phyloP scores from a whole-genome alignment of 2,113 vertebrate genomes.

The Pelecanus crispus region DNA sequence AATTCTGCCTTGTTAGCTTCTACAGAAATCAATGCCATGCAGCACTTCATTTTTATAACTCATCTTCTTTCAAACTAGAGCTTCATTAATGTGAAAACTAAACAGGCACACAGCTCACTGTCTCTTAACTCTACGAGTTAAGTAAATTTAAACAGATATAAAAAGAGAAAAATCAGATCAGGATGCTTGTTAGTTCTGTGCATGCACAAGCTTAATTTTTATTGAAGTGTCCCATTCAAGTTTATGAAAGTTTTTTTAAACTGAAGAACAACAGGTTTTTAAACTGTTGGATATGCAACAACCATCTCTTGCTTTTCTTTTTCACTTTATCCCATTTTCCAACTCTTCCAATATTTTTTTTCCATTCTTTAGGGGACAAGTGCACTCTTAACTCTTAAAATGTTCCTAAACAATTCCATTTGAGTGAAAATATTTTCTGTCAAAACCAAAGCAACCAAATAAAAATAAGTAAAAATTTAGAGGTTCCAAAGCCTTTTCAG shows the following conservation, averaged over 20 bases:
- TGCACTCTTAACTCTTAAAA: neutral
- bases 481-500: neutral
- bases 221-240: neutral
- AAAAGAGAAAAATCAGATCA: neutral
- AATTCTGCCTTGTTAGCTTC: neutral
- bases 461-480: neutral
- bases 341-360: too few species aligned
- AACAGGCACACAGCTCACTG: neutral
- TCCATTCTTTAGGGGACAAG: too few species aligned
- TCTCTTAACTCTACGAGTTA: neutral
- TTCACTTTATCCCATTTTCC: neutral
- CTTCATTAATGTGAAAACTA: slow-evolving; percentile 35
- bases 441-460: neutral
- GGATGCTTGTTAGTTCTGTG: neutral
- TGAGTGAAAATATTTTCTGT: neutral
- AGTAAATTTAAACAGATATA: slow-evolving; percentile 12
- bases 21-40: slow-evolving; percentile 38
- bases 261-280: neutral
- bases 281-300: neutral
- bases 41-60: slow-evolving; percentile 40
- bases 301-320: neutral
- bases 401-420: neutral
- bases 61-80: slow-evolving; percentile 25
- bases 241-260: neutral
- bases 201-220: neutral